A percentile compares a stretch with the other conserved stretches of the same genome.
Conservation (phyloP, 1,140 invertebrate species). For the Pseudomyrmex sp. region DNA sequence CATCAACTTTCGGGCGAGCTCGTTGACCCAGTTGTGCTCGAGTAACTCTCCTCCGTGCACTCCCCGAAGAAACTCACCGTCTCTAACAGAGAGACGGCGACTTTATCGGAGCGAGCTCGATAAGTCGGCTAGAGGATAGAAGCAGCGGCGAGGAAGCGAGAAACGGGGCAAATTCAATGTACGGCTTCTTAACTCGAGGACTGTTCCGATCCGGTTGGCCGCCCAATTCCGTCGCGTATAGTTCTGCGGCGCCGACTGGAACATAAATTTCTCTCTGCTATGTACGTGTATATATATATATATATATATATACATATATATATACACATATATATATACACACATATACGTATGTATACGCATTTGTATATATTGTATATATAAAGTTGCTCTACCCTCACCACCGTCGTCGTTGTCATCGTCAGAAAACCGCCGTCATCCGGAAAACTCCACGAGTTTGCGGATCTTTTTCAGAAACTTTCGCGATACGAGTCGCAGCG, state of each 20-base stretch:
- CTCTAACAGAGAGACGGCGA: background rate
- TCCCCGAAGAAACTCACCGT: no score
- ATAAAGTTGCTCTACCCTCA: background rate
- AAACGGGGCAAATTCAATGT: conserved; percentile 46
- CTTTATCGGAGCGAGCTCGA: conserved; percentile 4
- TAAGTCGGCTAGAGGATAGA: background rate
- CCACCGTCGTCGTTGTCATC: background rate
- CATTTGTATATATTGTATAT: background rate
- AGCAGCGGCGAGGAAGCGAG: background rate
- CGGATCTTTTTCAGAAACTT: no score
- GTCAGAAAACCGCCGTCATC: background rate
- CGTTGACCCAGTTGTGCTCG: no score
- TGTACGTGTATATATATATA: background rate
- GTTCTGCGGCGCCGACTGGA: conserved; percentile 63
- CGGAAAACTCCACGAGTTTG: no score
- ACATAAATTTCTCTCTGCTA: conserved; percentile 69
- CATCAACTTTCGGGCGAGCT: no score
- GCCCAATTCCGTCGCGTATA: conserved; percentile 44
- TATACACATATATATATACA: no score
- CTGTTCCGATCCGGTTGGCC: conserved; percentile 36
- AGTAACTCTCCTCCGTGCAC: no score
- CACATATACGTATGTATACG: background rate
- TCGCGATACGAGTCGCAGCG: no score
- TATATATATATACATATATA: no score
- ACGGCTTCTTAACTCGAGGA: conserved; percentile 31